phyloP scores from a whole-genome alignment of 2,797 vertebrate genomes.

The Ctenopoma kingsleyae region DNA sequence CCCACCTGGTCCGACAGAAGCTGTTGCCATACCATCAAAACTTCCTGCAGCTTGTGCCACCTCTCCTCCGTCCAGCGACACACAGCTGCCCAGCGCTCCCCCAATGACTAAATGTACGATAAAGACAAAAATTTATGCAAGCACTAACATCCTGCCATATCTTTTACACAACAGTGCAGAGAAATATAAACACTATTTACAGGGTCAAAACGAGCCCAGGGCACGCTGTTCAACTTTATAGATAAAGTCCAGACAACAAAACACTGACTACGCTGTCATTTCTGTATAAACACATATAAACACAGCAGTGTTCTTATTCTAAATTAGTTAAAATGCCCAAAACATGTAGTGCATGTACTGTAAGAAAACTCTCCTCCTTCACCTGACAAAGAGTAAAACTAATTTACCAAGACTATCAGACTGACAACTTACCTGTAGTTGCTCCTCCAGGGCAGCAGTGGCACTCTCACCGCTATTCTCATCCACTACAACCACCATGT shows the following conservation, averaged over 20 bases:
- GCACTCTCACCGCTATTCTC: constrained; percentile 94
- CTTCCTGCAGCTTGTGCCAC: constrained; percentile 91
- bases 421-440: constrained; percentile 89
- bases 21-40: constrained; percentile 92
- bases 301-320: not conserved
- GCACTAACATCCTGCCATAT: not conserved
- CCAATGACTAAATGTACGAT: constrained; percentile 85
- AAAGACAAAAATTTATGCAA: not conserved
- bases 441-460: constrained; percentile 92
- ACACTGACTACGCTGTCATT: not conserved
- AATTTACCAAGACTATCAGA: not conserved
- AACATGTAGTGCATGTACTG: not conserved
- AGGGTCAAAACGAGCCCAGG: not conserved
- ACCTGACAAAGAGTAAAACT: not conserved
- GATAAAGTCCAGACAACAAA: not conserved
- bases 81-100: constrained; percentile 97
- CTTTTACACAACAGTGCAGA: not conserved
- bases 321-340: not conserved
- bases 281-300: no score
- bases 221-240: not conserved
- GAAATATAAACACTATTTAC: not conserved
- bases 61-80: constrained; percentile 97
- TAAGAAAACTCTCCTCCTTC: not conserved
- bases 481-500: constrained; percentile 99
- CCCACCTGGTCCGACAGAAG: constrained; percentile 93